phyloP scores from a whole-genome alignment of 2,888 invertebrate genomes.

The Aphidoletes aphidimyza region DNA sequence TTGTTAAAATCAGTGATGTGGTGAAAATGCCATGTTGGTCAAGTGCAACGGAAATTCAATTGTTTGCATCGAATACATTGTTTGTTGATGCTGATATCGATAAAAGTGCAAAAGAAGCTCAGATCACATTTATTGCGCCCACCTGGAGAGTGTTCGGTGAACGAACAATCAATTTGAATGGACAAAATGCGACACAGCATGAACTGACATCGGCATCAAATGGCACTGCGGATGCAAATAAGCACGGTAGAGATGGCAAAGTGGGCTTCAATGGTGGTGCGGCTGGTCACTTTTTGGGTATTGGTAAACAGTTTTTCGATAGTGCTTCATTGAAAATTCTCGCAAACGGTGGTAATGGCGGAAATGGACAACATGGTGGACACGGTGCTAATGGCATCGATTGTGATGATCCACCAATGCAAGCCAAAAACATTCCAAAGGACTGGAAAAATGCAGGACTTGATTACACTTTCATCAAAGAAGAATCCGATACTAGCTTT shows the following conservation, averaged over 20 bases:
- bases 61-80: neutral
- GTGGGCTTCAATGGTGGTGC: neutral
- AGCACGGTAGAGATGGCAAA: neutral
- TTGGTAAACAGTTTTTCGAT: neutral
- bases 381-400: too few species aligned
- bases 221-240: neutral
- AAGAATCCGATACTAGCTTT: too few species aligned
- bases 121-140: neutral
- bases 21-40: neutral
- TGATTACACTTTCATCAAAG: too few species aligned
- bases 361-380: neutral
- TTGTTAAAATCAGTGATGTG: neutral
- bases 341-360: neutral
- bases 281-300: neutral
- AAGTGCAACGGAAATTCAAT: neutral
- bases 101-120: neutral
- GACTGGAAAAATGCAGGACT: too few species aligned
- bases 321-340: neutral
- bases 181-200: neutral
- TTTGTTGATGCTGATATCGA: neutral
- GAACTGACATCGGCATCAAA: neutral
- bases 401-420: too few species aligned
- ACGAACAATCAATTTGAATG: neutral
- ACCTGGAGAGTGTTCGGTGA: neutral
- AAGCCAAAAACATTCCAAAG: too few species aligned